Base-by-base conservation (phyloP, 2,113 vertebrate genomes). In the Cettia cetti region DNA sequence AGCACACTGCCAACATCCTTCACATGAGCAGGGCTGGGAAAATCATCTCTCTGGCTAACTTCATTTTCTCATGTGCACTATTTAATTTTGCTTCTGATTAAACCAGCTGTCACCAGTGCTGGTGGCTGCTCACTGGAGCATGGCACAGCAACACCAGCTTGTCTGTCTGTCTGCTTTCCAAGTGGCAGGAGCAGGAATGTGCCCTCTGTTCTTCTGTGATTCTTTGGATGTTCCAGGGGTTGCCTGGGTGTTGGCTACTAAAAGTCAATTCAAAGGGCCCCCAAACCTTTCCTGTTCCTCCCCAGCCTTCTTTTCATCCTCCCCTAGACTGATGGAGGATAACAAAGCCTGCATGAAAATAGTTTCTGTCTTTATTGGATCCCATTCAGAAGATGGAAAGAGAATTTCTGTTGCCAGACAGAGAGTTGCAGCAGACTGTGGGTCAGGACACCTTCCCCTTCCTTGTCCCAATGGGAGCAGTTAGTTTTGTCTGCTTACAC, bases 111-210 rank as follows among this genome's bases (percentile, higher is more conserved):
- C 90, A 95, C 90, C 65, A 91, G 78, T 39, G 84, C 90, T 70
- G 54, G 54, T 91, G 95, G 96, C 97, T 98, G 95, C 85, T 94
- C 93, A 96, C 96, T 21, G 27, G 89, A 91, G 94, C 93, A 95
- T 91, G 31, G 95, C 97, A 95, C 92, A 18, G 70, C 59, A 79
- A 75, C 11, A 9, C 92, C 75, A 61, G 49, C 94, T 96, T 97
- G 53, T 92, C 87, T 90, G 76, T 92, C 24, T 53, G 57, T 94
- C 71, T 1, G 61, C 86, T 95, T 90, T 71, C 81, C 79, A 64
- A 78, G 15, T 4, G 24, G n/a, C 18, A 85, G 76, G 53, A 40
- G 56, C 15, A 92, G 79, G 39, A 86, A 86, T 4, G 33, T 50
- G 66, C 79, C 64, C 23, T 84, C 74, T 82, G 63, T 33, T 83